Evolutionary conservation across 2,888 invertebrate genomes (phyloP), one percentile per base, ranked within the genome.

Genomic region (Calameuta pallipes): DNA sequence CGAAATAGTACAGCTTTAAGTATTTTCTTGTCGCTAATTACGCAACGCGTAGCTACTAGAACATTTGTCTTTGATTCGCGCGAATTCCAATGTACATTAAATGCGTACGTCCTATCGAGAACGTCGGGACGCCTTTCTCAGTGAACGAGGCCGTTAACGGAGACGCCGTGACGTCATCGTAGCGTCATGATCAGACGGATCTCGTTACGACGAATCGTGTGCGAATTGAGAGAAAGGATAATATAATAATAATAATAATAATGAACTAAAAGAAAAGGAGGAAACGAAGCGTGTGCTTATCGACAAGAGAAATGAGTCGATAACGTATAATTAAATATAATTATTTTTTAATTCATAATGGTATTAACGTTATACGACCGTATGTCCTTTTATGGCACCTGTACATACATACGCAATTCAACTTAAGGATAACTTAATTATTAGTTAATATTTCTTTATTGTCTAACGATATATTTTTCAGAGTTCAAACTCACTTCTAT

Each of bases 151-250:
- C 56, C 56, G 56, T 56, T 56, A 56, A 56, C 56, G 56, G 23
- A 15, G 56, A 56, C 56, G 56, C 23, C 23, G 56, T 15, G 56
- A 12, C 37, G 15, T 75, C 74, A 76, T 78, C 74, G 79, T 74
- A 2, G 71, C 41, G 76, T 81, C 82, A 78, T 78, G 75, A 81
- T 77, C 73, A 71, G 73, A 79, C 71, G 77, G 74, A 77, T 78
- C 56, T 56, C 76, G 74, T 83, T 83, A 82, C 80, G 81, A 83
- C 81, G 78, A 83, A 78, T 83, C 80, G 81, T 80, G 82, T 82
- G 83, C 78, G 82, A 85, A 84, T 82, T 82, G 81, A 79, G 78
- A 23, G 56, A 78, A 76, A 80, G 79, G 81, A 74, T 78, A 78
- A 74, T 76, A 77, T 73, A 73, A 74, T 70, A 80, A 73, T 70